Percentiles rank a stretch among this genome's conserved stretches.
Evolutionary conservation across 2,113 vertebrate species (phyloP).

Genomic region (Acrocephalus kingi): DNA sequence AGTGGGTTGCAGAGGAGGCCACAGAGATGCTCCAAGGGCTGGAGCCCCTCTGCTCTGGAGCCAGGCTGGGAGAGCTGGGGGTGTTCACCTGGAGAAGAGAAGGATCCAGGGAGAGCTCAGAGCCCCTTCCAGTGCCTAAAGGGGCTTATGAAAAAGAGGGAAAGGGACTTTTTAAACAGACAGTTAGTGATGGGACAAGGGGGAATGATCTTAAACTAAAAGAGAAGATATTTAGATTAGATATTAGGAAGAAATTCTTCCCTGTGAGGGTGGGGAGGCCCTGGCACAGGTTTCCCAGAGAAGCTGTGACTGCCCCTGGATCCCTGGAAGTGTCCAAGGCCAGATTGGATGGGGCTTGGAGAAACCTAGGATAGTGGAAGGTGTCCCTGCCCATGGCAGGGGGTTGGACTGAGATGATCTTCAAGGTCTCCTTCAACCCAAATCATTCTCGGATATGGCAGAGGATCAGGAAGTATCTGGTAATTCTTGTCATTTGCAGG

Average conservation of each 20-base stretch:
- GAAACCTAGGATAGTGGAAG: rapidly evolving
- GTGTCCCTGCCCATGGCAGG: not conserved
- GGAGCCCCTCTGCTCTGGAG: not conserved
- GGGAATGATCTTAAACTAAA: not conserved
- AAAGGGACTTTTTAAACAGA: not conserved
- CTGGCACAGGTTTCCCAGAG: not conserved
- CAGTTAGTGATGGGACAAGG: not conserved
- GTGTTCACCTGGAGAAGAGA: not conserved
- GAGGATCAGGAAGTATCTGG: not conserved
- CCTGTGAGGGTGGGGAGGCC: rapidly evolving
- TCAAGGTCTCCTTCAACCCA: not conserved
- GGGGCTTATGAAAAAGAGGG: not conserved
- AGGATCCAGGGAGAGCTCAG: not conserved
- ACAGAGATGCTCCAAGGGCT: rapidly evolving
- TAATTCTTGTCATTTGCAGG: not conserved
- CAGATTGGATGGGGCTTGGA: rapidly evolving
- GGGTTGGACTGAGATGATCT: not conserved
- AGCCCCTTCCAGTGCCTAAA: not conserved
- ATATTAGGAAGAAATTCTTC: rapidly evolving
- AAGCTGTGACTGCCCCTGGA: not conserved
- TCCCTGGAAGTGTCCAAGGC: not conserved
- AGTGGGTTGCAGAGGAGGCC: not conserved
- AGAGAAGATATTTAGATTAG: not conserved
- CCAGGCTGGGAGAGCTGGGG: not conserved
- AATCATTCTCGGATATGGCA: not conserved